A percentile compares a stretch with the other conserved stretches of the same genome.
Evolutionary conservation across 1,140 invertebrate species (phyloP).

Genomic region (Cherax quadricarinatus): DNA sequence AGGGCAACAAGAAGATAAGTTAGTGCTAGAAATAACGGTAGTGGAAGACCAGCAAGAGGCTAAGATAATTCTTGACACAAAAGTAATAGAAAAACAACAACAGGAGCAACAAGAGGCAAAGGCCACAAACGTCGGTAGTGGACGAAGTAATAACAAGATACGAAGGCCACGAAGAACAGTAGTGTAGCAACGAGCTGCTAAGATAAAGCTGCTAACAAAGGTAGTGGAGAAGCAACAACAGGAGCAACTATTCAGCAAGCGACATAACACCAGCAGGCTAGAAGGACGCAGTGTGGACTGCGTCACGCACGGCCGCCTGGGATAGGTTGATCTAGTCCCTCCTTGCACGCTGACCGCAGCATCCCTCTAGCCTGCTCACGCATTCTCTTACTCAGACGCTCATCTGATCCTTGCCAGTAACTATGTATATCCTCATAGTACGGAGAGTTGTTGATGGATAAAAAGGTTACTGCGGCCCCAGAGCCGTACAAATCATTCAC

Average conservation of each 20-base stretch:
- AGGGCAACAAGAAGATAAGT: background rate
- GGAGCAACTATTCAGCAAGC: too few species aligned
- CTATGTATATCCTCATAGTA: background rate
- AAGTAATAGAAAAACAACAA: background rate
- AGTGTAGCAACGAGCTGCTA: too few species aligned
- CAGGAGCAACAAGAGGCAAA: background rate
- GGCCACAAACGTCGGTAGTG: background rate
- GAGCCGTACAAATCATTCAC: too few species aligned
- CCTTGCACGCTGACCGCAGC: slow-evolving; percentile 1
- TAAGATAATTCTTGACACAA: background rate
- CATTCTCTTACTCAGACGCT: background rate
- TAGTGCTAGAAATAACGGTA: too few species aligned
- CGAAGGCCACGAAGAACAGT: too few species aligned
- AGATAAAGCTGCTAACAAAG: too few species aligned
- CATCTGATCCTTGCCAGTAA: background rate
- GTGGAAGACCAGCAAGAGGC: background rate
- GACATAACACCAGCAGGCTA: background rate
- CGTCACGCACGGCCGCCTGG: slow-evolving; percentile 31
- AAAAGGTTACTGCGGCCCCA: too few species aligned
- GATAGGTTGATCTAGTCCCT: slow-evolving; percentile 23
- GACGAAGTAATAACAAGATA: slow-evolving; percentile 15
- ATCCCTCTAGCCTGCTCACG: background rate
- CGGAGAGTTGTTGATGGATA: too few species aligned
- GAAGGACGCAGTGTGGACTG: slow-evolving; percentile 22
- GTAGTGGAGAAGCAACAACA: too few species aligned